phyloP scores from a whole-genome alignment of 1,140 invertebrate genomes.

The Polypedilum pembai region DNA sequence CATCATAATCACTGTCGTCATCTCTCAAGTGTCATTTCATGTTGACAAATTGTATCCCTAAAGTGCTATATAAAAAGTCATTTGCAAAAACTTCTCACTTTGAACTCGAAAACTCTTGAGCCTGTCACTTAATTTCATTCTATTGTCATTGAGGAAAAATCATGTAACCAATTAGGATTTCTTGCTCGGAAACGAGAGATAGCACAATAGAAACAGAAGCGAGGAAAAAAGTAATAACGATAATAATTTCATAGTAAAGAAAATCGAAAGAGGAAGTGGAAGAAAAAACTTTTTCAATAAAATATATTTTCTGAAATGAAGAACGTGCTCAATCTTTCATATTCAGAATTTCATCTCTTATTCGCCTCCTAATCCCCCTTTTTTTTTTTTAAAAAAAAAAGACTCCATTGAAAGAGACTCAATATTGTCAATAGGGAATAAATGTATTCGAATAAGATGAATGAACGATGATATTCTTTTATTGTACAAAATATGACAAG shows the following conservation, averaged over 20 bases:
- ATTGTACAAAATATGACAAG: too few relatives aligned
- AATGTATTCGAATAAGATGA: too few relatives aligned
- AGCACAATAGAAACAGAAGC: too few relatives aligned
- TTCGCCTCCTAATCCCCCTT: background rate
- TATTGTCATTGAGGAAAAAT: background rate
- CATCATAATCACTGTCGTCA: background rate
- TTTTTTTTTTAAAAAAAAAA: background rate
- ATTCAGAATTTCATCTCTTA: too few relatives aligned
- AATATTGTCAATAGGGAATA: background rate
- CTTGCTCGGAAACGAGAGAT: background rate
- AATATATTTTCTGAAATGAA: background rate
- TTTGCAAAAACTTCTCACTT: background rate
- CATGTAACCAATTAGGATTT: background rate
- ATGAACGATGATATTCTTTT: too few relatives aligned
- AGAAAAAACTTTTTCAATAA: too few relatives aligned
- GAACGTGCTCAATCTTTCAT: conserved; percentile 1
- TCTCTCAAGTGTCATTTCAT: conserved; percentile 17
- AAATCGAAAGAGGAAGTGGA: too few relatives aligned
- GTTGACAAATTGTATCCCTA: background rate
- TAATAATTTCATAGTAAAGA: too few relatives aligned
- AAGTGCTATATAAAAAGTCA: background rate
- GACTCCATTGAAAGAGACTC: too few relatives aligned
- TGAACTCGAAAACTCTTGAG: background rate
- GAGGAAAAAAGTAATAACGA: too few relatives aligned
- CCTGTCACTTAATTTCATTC: background rate